Evolutionary conservation across 2,113 vertebrate genomes (phyloP).

Genomic region (Sarotherodon lohbergeri): DNA sequence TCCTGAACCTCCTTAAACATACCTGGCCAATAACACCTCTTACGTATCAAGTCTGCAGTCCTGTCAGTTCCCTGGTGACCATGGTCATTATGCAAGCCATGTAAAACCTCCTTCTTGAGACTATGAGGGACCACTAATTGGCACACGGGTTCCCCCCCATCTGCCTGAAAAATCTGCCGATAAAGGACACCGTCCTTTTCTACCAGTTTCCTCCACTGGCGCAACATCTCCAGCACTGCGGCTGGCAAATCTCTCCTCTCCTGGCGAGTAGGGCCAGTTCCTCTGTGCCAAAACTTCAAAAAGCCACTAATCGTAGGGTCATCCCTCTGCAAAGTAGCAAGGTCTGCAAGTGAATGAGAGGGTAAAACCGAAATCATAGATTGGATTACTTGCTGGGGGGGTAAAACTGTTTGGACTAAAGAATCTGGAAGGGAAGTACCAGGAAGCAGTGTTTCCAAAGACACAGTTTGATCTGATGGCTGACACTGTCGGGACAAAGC

Average conservation of each 20-base stretch:
- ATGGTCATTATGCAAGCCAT: no score
- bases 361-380: background rate
- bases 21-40: no score
- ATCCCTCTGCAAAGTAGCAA: no score
- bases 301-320: fast-evolving
- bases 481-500: background rate
- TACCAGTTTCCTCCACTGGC: background rate
- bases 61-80: no score
- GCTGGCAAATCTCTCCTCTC: background rate
- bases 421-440: fast-evolving
- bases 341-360: background rate
- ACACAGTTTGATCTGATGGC: fast-evolving
- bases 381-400: background rate
- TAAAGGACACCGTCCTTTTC: fast-evolving
- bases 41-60: no score
- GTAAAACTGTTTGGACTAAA: background rate
- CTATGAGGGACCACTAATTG: no score
- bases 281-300: background rate
- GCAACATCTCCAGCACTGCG: background rate
- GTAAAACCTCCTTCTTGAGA: no score
- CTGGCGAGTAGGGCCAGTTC: background rate
- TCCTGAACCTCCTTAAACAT: fast-evolving
- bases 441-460: background rate
- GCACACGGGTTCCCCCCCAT: no score
- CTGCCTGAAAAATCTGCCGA: no score